Evolutionary conservation across 2,113 vertebrate genomes (phyloP), one percentile per base, ranked within the genome.

Genomic region (Pristiophorus japonicus): DNA sequence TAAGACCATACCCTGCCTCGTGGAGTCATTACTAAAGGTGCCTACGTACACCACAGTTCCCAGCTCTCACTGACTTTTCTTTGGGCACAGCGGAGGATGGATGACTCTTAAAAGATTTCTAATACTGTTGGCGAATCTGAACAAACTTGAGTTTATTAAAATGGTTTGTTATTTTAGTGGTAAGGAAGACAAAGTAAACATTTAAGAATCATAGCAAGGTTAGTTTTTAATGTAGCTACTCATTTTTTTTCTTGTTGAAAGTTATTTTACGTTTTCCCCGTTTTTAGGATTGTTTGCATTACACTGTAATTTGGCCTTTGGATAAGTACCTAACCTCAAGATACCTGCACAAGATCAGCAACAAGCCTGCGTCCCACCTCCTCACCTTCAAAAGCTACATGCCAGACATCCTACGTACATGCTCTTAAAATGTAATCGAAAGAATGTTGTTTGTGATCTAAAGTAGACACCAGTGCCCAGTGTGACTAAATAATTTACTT

Each of bases 401-500:
- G 59, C 59, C 88, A 92, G 59, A 63, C 18, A 63, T 59, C 34
- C 88, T 92, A 11, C 65, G n/a, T 38, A 63, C 20, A 63, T 63
- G 34, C 34, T 8, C 34, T 38, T n/a, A 92, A 63, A 92, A 92
- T 92, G 5, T n/a, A 65, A 65, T 92, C 0, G 59, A 63, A 91
- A 63, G 11, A 62, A 92, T 38, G 62, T 16, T 92, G 16, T 63
- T 92, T 92, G 62, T 92, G 59, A 92, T 38, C 59, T 63, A 42
- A 92, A 20, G 18, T 81, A 42, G 38, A 81, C 1, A n/a, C 59
- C 88, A 65, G 55, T 92, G n/a, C 7, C 34, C 59, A 10, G 62
- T 63, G 7, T 92, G n/a, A 92, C 55, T 92, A 92, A 92, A 92
- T 92, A 91, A 91, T 62, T 91, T 91, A 65, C 88, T 92, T 92